Percentiles rank a stretch among this genome's conserved stretches.
These are phyloP conservation scores for Drosophila imparisetae DNA, from an alignment of 2,888 invertebrate genomes.

Conservation along the genomic window DNA sequence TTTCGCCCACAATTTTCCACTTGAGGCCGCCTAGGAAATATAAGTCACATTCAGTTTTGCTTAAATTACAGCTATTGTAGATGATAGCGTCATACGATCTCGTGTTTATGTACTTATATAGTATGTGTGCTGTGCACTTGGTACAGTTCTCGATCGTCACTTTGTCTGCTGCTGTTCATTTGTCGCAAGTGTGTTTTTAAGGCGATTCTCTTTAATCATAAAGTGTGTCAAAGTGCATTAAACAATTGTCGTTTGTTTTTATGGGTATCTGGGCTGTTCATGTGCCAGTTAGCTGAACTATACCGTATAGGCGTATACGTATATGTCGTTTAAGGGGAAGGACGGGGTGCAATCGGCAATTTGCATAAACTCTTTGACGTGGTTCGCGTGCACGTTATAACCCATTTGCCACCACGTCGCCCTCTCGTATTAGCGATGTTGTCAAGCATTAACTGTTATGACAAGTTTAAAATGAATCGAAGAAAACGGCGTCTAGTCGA, in stretches of 20 bases:
- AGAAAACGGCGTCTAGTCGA: background rate
- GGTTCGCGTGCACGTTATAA: constrained; percentile 65
- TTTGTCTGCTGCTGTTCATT: constrained; percentile 39
- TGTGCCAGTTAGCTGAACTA: constrained; percentile 23
- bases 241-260: constrained; percentile 61
- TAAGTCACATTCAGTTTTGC: constrained; percentile 59
- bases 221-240: constrained; percentile 80
- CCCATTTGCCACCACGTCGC: constrained; percentile 10
- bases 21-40: constrained; percentile 36
- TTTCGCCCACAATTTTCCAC: constrained; percentile 72
- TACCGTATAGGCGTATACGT: background rate
- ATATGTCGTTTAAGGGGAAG: background rate
- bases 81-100: constrained; percentile 18
- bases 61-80: constrained; percentile 48
- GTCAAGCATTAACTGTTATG: constrained; percentile 48
- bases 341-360: constrained; percentile 7
- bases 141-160: constrained; percentile 7
- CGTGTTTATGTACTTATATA: constrained; percentile 4
- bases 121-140: background rate
- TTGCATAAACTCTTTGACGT: constrained; percentile 58
- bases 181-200: constrained; percentile 4
- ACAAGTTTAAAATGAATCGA: constrained; percentile 51
- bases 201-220: constrained; percentile 34
- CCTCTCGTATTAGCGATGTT: constrained; percentile 1
- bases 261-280: constrained; percentile 33